Evolutionary conservation across 2,113 vertebrate species (phyloP).

Genomic region (Vicugna pacos): DNA sequence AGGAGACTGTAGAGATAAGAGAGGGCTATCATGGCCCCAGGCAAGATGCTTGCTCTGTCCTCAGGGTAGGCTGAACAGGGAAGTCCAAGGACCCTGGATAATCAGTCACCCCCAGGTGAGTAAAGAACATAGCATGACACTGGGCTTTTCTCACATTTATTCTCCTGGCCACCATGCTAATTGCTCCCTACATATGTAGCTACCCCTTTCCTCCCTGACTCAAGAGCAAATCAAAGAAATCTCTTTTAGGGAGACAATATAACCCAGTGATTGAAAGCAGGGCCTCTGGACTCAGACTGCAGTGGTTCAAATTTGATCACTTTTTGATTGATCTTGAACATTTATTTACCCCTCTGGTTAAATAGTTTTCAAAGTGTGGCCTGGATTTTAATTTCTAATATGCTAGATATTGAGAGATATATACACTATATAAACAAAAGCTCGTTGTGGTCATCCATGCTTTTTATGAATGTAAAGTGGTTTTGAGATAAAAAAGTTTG

Average conservation of each 20-base stretch:
- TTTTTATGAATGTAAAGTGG: background rate
- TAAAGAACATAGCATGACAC: background rate
- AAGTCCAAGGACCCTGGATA: background rate
- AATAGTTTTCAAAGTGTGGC: slow-evolving; percentile 27
- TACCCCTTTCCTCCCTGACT: background rate
- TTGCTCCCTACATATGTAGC: background rate
- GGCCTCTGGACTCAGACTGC: background rate
- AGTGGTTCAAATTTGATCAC: slow-evolving; percentile 21
- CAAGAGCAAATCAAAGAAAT: slow-evolving; percentile 16
- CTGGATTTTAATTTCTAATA: slow-evolving; percentile 47
- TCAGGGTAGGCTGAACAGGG: background rate
- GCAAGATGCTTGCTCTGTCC: background rate
- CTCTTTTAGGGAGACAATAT: background rate
- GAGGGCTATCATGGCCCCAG: background rate
- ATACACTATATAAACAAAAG: background rate
- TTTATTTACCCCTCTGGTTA: background rate
- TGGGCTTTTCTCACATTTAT: background rate
- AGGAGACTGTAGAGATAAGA: background rate
- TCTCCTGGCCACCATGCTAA: background rate
- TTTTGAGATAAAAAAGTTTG: background rate
- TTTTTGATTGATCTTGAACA: slow-evolving; percentile 24
- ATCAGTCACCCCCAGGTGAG: background rate
- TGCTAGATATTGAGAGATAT: background rate
- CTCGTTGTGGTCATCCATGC: background rate
- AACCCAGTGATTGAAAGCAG: background rate